Conservation (phyloP, 1,140 invertebrate species). For the Arion vulgaris region DNA sequence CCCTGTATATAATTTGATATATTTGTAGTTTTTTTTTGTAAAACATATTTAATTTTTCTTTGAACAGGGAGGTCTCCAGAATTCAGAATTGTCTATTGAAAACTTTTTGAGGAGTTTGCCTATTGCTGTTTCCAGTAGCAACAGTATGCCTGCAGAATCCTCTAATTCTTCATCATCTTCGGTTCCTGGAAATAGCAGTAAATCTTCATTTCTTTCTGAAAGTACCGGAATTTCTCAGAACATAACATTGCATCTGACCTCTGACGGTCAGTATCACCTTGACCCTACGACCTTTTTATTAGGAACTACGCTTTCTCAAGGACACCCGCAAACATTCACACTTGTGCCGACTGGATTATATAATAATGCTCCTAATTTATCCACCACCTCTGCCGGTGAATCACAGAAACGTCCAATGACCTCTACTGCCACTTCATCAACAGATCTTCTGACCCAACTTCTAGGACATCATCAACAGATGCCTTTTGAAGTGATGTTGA, state of each 20-base stretch:
- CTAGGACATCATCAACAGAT: slow-evolving; percentile 16
- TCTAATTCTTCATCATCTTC: background rate
- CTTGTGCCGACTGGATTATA: slow-evolving; percentile 2
- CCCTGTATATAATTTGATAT: no score
- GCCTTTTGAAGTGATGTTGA: background rate
- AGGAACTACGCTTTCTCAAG: background rate
- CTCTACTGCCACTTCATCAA: background rate
- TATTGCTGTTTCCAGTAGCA: background rate
- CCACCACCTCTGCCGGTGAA: background rate
- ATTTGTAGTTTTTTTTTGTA: no score
- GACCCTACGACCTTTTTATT: background rate
- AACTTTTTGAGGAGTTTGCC: background rate
- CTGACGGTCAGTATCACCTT: slow-evolving; percentile 8
- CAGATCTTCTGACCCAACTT: slow-evolving; percentile 4
- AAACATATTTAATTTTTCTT: no score
- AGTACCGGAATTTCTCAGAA: background rate
- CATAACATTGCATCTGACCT: slow-evolving; percentile 17
- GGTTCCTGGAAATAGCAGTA: background rate
- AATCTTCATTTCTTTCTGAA: background rate
- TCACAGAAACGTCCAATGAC: background rate
- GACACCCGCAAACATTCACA: slow-evolving; percentile 8
- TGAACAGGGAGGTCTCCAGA: background rate
- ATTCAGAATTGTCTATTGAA: background rate
- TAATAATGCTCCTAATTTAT: background rate
- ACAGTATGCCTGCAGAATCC: background rate